These are phyloP conservation scores for Argynnis bischoffii DNA, from an alignment of 2,888 invertebrate genomes.

Conservation along the genomic window DNA sequence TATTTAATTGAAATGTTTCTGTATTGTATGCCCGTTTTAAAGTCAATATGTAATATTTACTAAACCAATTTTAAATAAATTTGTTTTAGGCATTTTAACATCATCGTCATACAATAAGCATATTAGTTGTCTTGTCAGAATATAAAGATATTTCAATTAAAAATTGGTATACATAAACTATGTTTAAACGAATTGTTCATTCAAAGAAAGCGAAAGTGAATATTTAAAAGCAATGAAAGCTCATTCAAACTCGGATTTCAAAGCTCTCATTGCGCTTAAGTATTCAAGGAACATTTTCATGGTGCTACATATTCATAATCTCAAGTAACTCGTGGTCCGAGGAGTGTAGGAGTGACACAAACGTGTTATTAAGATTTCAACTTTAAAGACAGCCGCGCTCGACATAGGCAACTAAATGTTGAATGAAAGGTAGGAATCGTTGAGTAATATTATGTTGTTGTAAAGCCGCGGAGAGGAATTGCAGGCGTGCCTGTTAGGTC, in stretches of 20 bases:
- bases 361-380: constrained; percentile 65
- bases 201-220: constrained; percentile 23
- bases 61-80: not conserved
- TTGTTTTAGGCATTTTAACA: too few relatives aligned
- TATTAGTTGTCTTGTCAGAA: too few relatives aligned
- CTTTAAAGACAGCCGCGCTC: constrained; percentile 52
- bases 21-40: constrained; percentile 14
- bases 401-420: constrained; percentile 43
- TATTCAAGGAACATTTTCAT: constrained; percentile 49
- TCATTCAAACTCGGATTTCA: constrained; percentile 38
- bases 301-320: constrained; percentile 56
- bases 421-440: constrained; percentile 49
- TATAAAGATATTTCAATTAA: not conserved
- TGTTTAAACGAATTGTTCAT: not conserved
- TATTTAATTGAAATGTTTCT: constrained; percentile 36
- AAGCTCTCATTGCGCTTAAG: constrained; percentile 44
- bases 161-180: not conserved
- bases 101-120: too few relatives aligned
- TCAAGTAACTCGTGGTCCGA: constrained; percentile 46
- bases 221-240: constrained; percentile 45
- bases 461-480: constrained; percentile 44
- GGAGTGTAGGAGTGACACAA: constrained; percentile 56
- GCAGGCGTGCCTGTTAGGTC: constrained; percentile 45
- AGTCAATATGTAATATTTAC: not conserved
- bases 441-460: constrained; percentile 43